Conservation (phyloP, 2,113 vertebrate genomes). For the mouse (Mus musculus) region DNA sequence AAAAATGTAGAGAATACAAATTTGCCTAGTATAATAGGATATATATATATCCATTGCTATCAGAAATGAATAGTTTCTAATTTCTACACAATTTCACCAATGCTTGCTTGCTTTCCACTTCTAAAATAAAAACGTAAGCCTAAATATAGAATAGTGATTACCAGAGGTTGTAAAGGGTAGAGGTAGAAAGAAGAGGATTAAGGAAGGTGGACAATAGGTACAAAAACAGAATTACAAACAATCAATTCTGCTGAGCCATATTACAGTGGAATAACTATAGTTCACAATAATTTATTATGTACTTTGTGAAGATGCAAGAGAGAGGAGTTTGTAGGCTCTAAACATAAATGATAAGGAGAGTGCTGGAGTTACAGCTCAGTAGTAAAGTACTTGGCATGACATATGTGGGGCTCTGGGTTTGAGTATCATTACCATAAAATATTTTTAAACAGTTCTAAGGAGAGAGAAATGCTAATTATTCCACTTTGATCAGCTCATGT, state of each 20-base stretch:
- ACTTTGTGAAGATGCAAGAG: neutral
- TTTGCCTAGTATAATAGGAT: too few relatives aligned
- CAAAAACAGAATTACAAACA: neutral
- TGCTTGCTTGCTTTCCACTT: slow-evolving; percentile 25
- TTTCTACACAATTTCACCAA: slow-evolving; percentile 1
- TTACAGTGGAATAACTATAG: neutral
- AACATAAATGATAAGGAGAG: neutral
- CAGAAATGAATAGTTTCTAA: neutral
- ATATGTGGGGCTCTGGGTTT: neutral
- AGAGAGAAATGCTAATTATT: neutral
- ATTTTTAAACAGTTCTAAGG: neutral
- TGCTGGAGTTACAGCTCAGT: neutral
- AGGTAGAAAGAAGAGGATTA: neutral
- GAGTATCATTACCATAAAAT: neutral
- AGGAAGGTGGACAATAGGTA: neutral
- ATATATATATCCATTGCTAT: neutral
- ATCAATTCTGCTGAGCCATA: neutral
- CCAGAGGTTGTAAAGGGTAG: neutral
- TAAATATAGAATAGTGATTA: neutral
- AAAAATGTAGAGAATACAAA: slow-evolving; percentile 45
- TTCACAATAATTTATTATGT: slow-evolving; percentile 6
- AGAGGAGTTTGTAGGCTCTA: neutral
- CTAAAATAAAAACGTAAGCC: neutral
- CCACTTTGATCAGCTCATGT: neutral
- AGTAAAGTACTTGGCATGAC: neutral